phyloP scores from a whole-genome alignment of 2,888 invertebrate species.

The Andrena camellia region DNA sequence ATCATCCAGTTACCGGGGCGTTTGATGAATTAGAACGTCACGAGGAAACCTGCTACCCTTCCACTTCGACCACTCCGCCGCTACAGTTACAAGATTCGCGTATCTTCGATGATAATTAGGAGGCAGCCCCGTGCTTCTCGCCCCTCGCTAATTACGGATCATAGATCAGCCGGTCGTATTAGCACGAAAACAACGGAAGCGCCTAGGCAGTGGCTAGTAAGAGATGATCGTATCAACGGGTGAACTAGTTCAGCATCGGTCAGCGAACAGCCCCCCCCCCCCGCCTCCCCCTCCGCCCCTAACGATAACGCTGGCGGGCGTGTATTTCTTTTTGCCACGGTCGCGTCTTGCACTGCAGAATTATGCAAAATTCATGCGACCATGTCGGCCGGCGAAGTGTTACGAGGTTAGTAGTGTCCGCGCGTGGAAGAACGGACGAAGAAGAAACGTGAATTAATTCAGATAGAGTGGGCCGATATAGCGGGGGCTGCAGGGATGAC shows the following conservation, averaged over 20 bases:
- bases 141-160: too few species aligned
- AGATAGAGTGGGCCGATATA: constrained; percentile 53
- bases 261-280: too few species aligned
- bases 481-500: constrained; percentile 41
- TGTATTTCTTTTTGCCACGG: neutral
- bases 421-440: constrained; percentile 18
- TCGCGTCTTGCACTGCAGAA: constrained; percentile 5
- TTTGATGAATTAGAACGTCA: neutral
- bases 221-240: neutral
- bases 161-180: too few species aligned
- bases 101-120: constrained; percentile 18
- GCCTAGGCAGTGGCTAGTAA: too few species aligned
- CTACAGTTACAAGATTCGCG: neutral
- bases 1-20: constrained; percentile 8
- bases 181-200: too few species aligned
- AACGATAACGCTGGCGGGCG: neutral
- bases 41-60: neutral
- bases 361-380: constrained; percentile 26
- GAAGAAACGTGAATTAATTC: constrained; percentile 64
- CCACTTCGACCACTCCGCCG: too few species aligned
- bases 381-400: constrained; percentile 13
- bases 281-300: too few species aligned
- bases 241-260: neutral
- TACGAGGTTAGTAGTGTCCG: constrained; percentile 37
- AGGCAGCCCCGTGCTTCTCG: neutral